phyloP scores from a whole-genome alignment of 2,888 invertebrate genomes.

The Oxyscelio sp. region DNA sequence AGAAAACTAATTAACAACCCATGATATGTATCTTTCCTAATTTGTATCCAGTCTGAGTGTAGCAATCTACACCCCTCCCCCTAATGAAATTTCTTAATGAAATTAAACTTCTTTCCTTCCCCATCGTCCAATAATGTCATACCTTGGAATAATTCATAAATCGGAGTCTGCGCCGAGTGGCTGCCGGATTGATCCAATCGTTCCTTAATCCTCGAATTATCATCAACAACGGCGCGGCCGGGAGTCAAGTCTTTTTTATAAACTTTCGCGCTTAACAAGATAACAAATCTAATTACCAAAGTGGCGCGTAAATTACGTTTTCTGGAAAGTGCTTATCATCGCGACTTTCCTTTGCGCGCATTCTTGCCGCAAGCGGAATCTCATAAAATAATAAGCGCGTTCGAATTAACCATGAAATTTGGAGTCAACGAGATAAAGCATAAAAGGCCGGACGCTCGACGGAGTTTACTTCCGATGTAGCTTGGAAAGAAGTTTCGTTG shows the following conservation, averaged over 20 bases:
- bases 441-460: conserved; percentile 74
- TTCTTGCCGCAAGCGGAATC: conserved; percentile 35
- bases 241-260: not conserved
- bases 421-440: conserved; percentile 72
- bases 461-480: conserved; percentile 63
- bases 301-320: conserved; percentile 40
- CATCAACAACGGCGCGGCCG: not conserved
- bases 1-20: too few species aligned
- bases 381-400: conserved; percentile 64
- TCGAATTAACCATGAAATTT: conserved; percentile 68
- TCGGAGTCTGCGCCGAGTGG: not conserved
- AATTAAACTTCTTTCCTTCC: too few species aligned
- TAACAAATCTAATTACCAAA: conserved; percentile 44
- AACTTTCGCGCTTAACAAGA: conserved; percentile 27
- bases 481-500: conserved; percentile 76
- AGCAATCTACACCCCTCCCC: too few species aligned
- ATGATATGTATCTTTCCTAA: too few species aligned
- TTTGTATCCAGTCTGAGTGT: too few species aligned
- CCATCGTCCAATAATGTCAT: not conserved
- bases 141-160: not conserved
- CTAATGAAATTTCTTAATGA: too few species aligned
- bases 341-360: conserved; percentile 37
- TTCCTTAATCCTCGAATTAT: not conserved
- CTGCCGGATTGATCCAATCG: not conserved
- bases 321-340: conserved; percentile 41